Percentiles rank a stretch among this genome's conserved stretches.
Conservation (phyloP, 1,140 invertebrate species). For the Drosophila mayri region DNA sequence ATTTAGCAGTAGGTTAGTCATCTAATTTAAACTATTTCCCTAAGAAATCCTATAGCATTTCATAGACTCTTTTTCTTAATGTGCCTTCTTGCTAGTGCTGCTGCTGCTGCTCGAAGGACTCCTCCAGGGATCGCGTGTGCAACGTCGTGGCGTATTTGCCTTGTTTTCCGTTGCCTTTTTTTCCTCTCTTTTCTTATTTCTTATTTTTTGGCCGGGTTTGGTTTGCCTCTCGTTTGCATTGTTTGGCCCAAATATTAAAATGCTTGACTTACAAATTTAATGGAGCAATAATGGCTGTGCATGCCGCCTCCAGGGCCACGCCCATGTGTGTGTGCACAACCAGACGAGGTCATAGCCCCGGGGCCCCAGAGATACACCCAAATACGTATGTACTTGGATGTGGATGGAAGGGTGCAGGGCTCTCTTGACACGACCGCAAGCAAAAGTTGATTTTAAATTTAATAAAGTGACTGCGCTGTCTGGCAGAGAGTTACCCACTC, state of each 20-base stretch:
- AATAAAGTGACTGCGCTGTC: conserved; percentile 66
- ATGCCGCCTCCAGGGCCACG: conserved; percentile 57
- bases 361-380: conserved; percentile 33
- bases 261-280: conserved; percentile 84
- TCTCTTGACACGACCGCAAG: conserved; percentile 44
- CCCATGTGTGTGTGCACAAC: conserved; percentile 36
- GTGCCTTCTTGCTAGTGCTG: conserved; percentile 3
- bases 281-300: conserved; percentile 80
- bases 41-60: neutral
- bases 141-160: conserved; percentile 51
- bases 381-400: neutral
- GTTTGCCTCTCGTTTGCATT: conserved; percentile 79
- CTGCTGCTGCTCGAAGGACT: conserved; percentile 38
- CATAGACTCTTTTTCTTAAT: neutral
- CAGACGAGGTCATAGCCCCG: conserved; percentile 45
- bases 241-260: conserved; percentile 83
- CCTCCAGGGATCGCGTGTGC: conserved; percentile 58
- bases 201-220: conserved; percentile 41
- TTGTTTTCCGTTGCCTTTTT: conserved; percentile 30
- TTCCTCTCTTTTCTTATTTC: conserved; percentile 21
- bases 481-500: conserved; percentile 26
- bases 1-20: neutral
- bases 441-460: conserved; percentile 79
- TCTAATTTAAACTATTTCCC: no score
- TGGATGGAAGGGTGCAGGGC: conserved; percentile 14